A percentile compares a stretch with the other conserved stretches of the same genome.
Conservation (phyloP, 2,113 vertebrate species). For the Malaclemys terrapin region DNA sequence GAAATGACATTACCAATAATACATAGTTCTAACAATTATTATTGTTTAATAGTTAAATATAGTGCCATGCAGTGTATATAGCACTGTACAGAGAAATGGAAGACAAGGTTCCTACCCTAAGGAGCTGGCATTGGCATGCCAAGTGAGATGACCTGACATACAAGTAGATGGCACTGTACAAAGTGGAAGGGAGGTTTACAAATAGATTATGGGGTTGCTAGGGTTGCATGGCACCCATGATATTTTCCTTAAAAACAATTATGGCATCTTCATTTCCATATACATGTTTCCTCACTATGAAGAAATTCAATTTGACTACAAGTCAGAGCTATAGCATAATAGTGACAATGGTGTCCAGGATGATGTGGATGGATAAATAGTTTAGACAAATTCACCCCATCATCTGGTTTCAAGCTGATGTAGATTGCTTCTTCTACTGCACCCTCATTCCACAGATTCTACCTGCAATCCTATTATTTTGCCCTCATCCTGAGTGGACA, state of each 20-base stretch:
- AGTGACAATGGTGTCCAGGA: fast-evolving
- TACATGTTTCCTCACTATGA: not conserved
- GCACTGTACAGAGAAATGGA: not conserved
- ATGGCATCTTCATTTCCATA: not conserved
- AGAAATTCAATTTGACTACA: not conserved
- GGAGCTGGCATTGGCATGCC: not conserved
- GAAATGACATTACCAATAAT: not conserved
- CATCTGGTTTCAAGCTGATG: not conserved
- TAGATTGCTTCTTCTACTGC: not conserved
- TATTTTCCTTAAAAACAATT: not conserved
- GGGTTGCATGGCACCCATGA: not conserved
- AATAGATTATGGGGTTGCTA: not conserved
- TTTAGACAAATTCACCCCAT: not conserved
- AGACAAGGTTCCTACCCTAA: not conserved
- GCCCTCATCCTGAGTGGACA: not conserved
- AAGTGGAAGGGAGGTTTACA: not conserved
- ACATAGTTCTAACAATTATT: not conserved
- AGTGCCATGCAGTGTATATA: not conserved
- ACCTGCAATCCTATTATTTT: not conserved
- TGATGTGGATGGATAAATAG: not conserved
- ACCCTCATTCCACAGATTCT: not conserved
- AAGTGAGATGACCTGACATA: not conserved
- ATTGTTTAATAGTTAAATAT: not conserved
- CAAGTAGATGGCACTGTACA: not conserved
- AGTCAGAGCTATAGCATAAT: not conserved